Conservation (phyloP, 2,113 vertebrate genomes). For the Micromys minutus region DNA sequence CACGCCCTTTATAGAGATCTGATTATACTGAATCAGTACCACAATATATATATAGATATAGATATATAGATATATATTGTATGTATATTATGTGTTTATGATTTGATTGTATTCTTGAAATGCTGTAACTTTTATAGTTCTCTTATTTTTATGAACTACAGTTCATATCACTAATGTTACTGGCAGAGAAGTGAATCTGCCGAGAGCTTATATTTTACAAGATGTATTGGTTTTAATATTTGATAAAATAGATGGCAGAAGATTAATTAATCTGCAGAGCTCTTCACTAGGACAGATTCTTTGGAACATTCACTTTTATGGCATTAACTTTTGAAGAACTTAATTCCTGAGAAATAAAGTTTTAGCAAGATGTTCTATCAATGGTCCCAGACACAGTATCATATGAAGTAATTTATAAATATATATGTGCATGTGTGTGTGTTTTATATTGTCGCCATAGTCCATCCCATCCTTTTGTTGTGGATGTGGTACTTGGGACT, state of each 20-base stretch:
- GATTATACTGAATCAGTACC: not conserved
- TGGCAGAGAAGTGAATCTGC: conserved; percentile 46
- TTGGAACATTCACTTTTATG: conserved; percentile 20
- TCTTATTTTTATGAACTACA: conserved; percentile 54
- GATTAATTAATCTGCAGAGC: conserved; percentile 46
- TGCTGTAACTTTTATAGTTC: conserved; percentile 23
- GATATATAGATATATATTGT: not conserved
- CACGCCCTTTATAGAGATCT: not conserved
- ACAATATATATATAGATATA: not conserved
- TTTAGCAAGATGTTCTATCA: conserved; percentile 35
- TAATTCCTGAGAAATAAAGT: not conserved
- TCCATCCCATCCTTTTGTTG: not conserved
- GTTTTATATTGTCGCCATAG: conserved; percentile 1
- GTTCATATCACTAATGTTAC: conserved; percentile 15
- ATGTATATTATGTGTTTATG: not conserved
- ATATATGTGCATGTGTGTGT: not conserved
- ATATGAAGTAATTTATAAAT: not conserved
- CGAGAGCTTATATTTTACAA: conserved; percentile 44
- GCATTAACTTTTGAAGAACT: conserved; percentile 11
- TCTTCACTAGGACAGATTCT: conserved; percentile 27
- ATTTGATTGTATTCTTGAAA: conserved; percentile 19
- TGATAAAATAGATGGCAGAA: conserved; percentile 54
- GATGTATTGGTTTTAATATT: not conserved
- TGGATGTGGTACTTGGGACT: not conserved
- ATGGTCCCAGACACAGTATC: not conserved